Evolutionary conservation across 2,113 vertebrate genomes (phyloP).

Genomic region (Anoura caudifer): DNA sequence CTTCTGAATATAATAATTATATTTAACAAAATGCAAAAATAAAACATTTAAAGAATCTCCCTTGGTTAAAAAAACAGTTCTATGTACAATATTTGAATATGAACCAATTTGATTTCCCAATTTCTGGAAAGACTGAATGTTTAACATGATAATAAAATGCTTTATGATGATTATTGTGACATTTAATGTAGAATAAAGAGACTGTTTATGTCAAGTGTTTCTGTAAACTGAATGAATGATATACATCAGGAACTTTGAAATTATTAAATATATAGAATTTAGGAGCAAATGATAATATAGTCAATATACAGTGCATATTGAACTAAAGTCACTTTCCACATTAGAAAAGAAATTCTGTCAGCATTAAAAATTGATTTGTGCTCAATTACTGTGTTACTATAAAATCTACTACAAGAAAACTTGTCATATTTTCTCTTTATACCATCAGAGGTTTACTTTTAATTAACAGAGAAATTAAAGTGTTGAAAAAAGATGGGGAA

Average conservation of each 20-base stretch:
- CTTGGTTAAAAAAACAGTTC: constrained; percentile 22
- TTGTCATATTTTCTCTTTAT: constrained; percentile 20
- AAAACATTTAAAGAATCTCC: constrained; percentile 35
- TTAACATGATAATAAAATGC: constrained; percentile 9
- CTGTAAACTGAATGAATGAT: not conserved
- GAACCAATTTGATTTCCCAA: constrained; percentile 4
- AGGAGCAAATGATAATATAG: constrained; percentile 73
- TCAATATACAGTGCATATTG: constrained; percentile 43
- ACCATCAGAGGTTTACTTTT: constrained; percentile 30
- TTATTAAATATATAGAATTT: constrained; percentile 48
- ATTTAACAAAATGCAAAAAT: constrained; percentile 32
- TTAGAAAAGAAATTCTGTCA: constrained; percentile 37
- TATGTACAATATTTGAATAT: not conserved
- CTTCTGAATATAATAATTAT: not conserved
- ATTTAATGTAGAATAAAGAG: constrained; percentile 22
- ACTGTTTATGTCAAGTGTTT: not conserved
- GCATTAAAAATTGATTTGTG: constrained; percentile 50
- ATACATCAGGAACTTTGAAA: constrained; percentile 10
- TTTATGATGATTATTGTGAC: not conserved
- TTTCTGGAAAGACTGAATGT: constrained; percentile 8
- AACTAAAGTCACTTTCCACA: constrained; percentile 15
- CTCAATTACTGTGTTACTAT: not conserved
- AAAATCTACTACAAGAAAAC: constrained; percentile 10
- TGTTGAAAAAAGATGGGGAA: constrained; percentile 40
- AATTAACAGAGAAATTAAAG: constrained; percentile 41